Evolutionary conservation across 2,888 invertebrate genomes (phyloP).

Genomic region (Folsomia candida): DNA sequence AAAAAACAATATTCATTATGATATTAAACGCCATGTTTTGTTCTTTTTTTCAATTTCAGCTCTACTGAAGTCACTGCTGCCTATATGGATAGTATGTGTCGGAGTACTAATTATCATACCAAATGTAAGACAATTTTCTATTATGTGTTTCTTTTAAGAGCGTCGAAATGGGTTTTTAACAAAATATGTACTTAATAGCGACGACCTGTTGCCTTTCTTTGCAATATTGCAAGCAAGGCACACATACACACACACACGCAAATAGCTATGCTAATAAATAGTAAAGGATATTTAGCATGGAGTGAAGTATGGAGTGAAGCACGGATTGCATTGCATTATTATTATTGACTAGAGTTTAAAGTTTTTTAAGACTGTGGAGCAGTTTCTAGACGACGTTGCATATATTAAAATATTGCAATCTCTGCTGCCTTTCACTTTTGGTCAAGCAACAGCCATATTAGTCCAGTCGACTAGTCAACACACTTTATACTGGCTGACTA

Average conservation of each 20-base stretch:
- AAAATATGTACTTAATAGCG: not conserved
- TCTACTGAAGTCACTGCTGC: constrained; percentile 51
- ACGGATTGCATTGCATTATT: constrained; percentile 1
- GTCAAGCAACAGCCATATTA: constrained; percentile 14
- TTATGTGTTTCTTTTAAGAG: constrained; percentile 1
- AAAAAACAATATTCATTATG: no score
- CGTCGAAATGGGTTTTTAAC: not conserved
- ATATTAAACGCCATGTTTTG: no score
- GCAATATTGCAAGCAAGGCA: no score
- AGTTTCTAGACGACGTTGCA: not conserved
- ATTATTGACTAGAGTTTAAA: not conserved
- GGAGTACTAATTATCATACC: constrained; percentile 51
- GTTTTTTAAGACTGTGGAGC: not conserved
- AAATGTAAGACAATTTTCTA: constrained; percentile 46
- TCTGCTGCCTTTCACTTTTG: constrained; percentile 12
- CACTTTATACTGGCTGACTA: no score
- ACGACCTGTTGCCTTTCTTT: no score
- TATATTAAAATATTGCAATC: constrained; percentile 7
- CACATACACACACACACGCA: no score
- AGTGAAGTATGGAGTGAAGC: no score
- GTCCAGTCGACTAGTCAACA: constrained; percentile 5
- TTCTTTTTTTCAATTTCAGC: constrained; percentile 43
- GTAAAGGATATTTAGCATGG: no score
- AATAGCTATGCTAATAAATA: no score
- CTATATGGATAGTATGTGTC: constrained; percentile 51